Conservation (phyloP, 2,797 vertebrate genomes). For the Lutjanus argentimaculatus region DNA sequence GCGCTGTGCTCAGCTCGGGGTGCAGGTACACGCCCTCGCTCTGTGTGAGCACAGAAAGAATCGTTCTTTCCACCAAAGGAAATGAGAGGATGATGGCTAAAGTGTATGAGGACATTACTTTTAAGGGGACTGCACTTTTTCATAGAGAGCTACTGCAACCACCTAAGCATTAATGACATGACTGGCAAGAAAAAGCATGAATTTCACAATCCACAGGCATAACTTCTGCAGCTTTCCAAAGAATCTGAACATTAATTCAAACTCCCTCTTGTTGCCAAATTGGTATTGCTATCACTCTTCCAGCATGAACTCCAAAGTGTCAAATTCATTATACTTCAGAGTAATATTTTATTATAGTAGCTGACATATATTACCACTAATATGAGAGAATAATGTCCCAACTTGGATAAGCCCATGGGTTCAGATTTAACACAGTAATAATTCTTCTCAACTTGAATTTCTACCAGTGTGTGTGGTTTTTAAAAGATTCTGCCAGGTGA, state of each 20-base stretch:
- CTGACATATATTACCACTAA: slow-evolving; percentile 59
- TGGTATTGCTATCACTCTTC: slow-evolving; percentile 21
- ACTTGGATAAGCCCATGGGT: slow-evolving; percentile 36
- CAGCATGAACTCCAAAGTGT: slow-evolving; percentile 44
- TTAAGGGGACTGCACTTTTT: slow-evolving; percentile 67
- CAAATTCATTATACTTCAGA: slow-evolving; percentile 44
- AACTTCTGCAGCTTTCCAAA: slow-evolving; percentile 42
- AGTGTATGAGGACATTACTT: slow-evolving; percentile 75
- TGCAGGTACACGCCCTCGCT: slow-evolving; percentile 66
- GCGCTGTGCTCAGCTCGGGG: slow-evolving; percentile 42
- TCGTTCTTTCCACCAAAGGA: slow-evolving; percentile 81
- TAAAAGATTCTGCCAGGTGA: slow-evolving; percentile 67
- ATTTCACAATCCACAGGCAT: slow-evolving; percentile 40
- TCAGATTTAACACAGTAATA: slow-evolving; percentile 58
- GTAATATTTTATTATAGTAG: slow-evolving; percentile 56
- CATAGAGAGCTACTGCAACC: slow-evolving; percentile 50
- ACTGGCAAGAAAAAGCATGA: slow-evolving; percentile 48
- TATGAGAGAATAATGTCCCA: slow-evolving; percentile 53
- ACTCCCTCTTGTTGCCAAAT: slow-evolving; percentile 27
- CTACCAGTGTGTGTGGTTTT: slow-evolving; percentile 60
- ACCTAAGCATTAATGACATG: slow-evolving; percentile 56
- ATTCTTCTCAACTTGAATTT: slow-evolving; percentile 65
- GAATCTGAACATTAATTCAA: slow-evolving; percentile 27
- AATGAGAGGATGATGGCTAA: slow-evolving; percentile 80
- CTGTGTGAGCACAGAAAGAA: slow-evolving; percentile 66